Conservation (phyloP, 2,113 vertebrate species). For the Malaclemys terrapin region DNA sequence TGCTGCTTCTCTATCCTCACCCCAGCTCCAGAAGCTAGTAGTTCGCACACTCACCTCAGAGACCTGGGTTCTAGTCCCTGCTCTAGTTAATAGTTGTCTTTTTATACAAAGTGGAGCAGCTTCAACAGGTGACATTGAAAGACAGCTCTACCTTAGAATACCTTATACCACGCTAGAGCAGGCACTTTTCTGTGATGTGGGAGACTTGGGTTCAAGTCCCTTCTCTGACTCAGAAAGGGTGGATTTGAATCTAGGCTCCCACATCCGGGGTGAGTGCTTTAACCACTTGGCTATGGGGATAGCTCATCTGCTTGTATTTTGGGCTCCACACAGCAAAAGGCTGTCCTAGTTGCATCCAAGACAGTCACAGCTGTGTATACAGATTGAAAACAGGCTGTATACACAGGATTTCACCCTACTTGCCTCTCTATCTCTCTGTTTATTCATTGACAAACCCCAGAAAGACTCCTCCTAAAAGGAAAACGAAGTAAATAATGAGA, state of each 20-base stretch:
- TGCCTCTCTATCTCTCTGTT: slow-evolving; percentile 71
- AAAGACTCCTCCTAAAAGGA: slow-evolving; percentile 68
- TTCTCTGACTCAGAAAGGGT: not conserved
- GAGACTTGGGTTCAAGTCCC: not conserved
- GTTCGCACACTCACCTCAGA: not conserved
- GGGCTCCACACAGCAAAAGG: slow-evolving; percentile 13
- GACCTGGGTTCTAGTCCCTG: not conserved
- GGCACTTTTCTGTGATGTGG: not conserved
- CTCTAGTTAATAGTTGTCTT: not conserved
- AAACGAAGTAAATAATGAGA: slow-evolving; percentile 77
- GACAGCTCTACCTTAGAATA: not conserved
- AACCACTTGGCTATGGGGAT: slow-evolving; percentile 1
- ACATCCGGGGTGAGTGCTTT: not conserved
- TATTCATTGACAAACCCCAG: slow-evolving; percentile 74
- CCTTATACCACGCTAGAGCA: not conserved
- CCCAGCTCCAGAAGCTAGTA: not conserved
- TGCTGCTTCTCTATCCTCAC: not conserved
- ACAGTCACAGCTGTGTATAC: slow-evolving; percentile 74
- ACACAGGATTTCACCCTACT: slow-evolving; percentile 61
- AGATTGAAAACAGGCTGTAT: slow-evolving; percentile 62
- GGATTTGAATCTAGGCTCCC: not conserved
- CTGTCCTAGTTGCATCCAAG: slow-evolving; percentile 41
- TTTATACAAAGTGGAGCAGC: not conserved
- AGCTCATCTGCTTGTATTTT: slow-evolving; percentile 3
- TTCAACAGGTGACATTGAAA: not conserved